Evolutionary conservation across 2,797 vertebrate genomes (phyloP), one percentile per base, ranked within the genome.

Genomic region (Smutsia temminckii): DNA sequence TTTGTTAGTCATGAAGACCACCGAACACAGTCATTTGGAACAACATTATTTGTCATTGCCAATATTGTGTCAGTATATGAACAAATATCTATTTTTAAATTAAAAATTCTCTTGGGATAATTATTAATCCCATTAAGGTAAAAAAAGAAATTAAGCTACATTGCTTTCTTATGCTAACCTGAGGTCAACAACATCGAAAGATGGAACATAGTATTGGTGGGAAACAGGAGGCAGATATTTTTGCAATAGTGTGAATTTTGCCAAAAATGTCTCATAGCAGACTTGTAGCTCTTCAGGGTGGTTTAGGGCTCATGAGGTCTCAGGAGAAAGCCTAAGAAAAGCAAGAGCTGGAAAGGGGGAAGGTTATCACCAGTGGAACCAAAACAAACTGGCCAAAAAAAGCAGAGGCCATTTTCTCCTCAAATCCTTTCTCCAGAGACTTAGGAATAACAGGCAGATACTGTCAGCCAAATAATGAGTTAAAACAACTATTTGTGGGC

Each of bases 381-480:
- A 68, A 93, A 95, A 75, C 57, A 89, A 63, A 81, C 25, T 71
- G 34, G 27, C 46, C 40, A 87, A 51, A 34, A 46, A 87, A 89
- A 29, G 40, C 92, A 77, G 72, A 46, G 64, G 20, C 16, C 23
- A 68, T 93, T 93, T 94, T 95, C 61, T 68, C 42, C 71, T 84
- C 49, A 94, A 63, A 93, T 91, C 11, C 3, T 77, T 96, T 91
- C 72, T 88, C 95, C 4, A 40, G 91, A 57, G 61, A 87, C 49
- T 75, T 10, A 27, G n/a, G 8, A 89, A 72, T 64, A 89, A 69
- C 32, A 85, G 61, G 72, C 77, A 81, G 46, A 96, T 57, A 85
- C 21, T 77, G 10, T 90, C 53, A 95, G 37, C 81, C 81, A 97
- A 96, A 92, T 83, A 94, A 92, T 53, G 68, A 86, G 72, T 94